Evolutionary conservation across 1,140 invertebrate species (phyloP).

Genomic region (Tachypleus tridentatus): DNA sequence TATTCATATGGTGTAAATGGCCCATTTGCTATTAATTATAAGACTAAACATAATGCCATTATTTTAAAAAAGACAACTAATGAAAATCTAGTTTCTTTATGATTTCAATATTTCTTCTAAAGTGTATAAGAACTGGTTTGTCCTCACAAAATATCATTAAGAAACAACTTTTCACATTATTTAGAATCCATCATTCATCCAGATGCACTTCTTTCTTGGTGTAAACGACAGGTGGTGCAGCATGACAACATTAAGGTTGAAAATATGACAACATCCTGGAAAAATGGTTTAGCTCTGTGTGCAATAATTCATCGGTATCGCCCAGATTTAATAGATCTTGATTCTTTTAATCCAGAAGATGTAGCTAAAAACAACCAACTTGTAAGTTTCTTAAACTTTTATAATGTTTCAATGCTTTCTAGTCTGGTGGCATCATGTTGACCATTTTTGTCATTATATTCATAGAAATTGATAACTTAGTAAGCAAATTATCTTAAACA

Average conservation of each 20-base stretch:
- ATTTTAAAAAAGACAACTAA: slow-evolving; percentile 1
- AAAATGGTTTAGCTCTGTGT: slow-evolving; percentile 61
- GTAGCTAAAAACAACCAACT: slow-evolving; percentile 57
- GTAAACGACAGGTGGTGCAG: slow-evolving; percentile 54
- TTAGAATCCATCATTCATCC: slow-evolving; percentile 45
- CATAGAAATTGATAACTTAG: too few relatives aligned
- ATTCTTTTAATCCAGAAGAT: slow-evolving; percentile 49
- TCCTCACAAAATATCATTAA: not conserved
- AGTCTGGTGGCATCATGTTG: not conserved
- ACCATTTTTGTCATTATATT: too few relatives aligned
- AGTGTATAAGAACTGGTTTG: slow-evolving; percentile 9
- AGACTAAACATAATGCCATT: too few relatives aligned
- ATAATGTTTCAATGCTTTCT: slow-evolving; percentile 7
- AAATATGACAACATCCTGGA: slow-evolving; percentile 57
- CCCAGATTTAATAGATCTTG: slow-evolving; percentile 71
- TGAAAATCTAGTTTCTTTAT: slow-evolving; percentile 2
- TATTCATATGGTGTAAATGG: too few relatives aligned
- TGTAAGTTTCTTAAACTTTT: slow-evolving; percentile 22
- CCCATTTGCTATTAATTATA: too few relatives aligned
- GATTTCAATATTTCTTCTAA: not conserved
- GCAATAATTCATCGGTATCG: slow-evolving; percentile 73
- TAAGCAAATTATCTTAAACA: too few relatives aligned
- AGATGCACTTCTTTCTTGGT: slow-evolving; percentile 60
- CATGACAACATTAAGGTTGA: slow-evolving; percentile 51
- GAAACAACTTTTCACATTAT: not conserved